Conservation (phyloP, 1,140 invertebrate species). For the Pararge aegeria region DNA sequence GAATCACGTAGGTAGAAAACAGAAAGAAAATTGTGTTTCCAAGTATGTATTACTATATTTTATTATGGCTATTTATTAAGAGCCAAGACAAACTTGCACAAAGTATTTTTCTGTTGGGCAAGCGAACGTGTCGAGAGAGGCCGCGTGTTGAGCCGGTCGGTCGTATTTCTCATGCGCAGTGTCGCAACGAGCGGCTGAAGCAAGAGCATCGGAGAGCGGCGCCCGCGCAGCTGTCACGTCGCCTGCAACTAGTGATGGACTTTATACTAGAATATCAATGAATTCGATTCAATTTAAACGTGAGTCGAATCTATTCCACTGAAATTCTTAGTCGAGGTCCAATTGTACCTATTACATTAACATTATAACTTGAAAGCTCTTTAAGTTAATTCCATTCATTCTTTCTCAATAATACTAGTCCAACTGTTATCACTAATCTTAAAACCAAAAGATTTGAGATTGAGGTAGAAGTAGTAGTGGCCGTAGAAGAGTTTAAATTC, state of each 20-base stretch:
- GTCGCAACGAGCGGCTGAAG: slow-evolving; percentile 51
- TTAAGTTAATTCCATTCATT: too few relatives aligned
- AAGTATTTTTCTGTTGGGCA: slow-evolving; percentile 55
- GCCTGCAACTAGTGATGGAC: slow-evolving; percentile 8
- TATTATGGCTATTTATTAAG: too few relatives aligned
- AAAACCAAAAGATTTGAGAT: too few relatives aligned
- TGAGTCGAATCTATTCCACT: background rate
- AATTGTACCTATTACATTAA: background rate
- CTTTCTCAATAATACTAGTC: too few relatives aligned
- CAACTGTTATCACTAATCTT: too few relatives aligned
- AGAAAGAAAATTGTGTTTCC: too few relatives aligned
- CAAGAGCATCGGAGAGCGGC: slow-evolving; percentile 56
- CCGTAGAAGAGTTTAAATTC: too few relatives aligned
- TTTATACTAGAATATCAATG: background rate
- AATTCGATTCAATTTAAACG: background rate
- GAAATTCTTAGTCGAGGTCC: background rate
- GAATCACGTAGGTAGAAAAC: too few relatives aligned
- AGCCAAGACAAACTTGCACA: slow-evolving; percentile 25
- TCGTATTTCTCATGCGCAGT: slow-evolving; percentile 62
- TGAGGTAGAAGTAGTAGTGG: too few relatives aligned
- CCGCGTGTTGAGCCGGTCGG: slow-evolving; percentile 52
- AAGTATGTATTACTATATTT: too few relatives aligned
- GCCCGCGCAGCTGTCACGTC: slow-evolving; percentile 41
- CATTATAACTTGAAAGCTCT: too few relatives aligned
- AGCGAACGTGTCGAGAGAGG: slow-evolving; percentile 72